Evolutionary conservation across 2,797 vertebrate genomes (phyloP).

Genomic region (Echeneis naucrates): DNA sequence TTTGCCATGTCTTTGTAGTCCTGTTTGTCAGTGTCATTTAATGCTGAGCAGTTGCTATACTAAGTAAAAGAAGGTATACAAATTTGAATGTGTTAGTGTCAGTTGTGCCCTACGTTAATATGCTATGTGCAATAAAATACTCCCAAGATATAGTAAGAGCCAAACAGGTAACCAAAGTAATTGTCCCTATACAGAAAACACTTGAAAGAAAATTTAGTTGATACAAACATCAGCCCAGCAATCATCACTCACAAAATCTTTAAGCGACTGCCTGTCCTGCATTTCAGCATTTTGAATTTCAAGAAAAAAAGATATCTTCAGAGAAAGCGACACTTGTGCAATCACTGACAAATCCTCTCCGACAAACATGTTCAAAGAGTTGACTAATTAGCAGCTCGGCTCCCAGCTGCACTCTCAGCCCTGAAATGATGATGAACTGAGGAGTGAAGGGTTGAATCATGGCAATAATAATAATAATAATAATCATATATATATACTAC

Average conservation of each 20-base stretch:
- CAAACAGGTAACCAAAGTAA: neutral
- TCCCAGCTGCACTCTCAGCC: no score
- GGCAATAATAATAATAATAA: no score
- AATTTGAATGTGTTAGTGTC: no score
- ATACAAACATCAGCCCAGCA: neutral
- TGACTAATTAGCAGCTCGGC: no score
- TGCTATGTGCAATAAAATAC: neutral
- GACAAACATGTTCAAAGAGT: no score
- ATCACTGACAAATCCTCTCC: neutral
- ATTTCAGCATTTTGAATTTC: neutral
- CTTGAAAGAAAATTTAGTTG: neutral
- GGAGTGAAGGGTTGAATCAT: no score
- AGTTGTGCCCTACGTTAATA: neutral
- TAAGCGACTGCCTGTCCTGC: neutral
- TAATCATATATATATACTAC: no score
- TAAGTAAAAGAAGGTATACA: no score
- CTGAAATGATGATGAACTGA: no score
- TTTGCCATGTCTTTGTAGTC: neutral
- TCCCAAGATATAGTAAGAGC: neutral
- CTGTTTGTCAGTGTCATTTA: neutral
- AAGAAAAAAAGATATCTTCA: neutral
- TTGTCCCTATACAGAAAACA: neutral
- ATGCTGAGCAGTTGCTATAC: no score
- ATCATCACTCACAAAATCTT: neutral
- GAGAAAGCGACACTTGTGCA: neutral